These are phyloP conservation scores for Elanus axillaris DNA, from an alignment of 2,113 vertebrate species.

Conservation along the genomic window DNA sequence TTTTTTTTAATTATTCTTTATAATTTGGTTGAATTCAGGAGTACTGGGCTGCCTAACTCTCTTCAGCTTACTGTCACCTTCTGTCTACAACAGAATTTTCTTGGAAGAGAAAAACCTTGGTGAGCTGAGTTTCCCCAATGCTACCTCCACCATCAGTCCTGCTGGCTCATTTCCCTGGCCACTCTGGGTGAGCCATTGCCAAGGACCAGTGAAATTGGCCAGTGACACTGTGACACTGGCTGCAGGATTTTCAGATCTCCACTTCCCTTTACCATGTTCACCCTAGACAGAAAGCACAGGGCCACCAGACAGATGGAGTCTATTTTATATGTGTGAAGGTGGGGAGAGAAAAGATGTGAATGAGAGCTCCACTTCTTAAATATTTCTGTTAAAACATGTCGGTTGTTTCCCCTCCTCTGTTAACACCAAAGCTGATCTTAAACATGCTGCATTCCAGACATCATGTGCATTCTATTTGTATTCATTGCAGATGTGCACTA, in stretches of 20 bases:
- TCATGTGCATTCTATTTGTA: conserved; percentile 72
- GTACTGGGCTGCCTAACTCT: not conserved
- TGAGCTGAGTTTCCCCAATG: not conserved
- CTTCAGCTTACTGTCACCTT: not conserved
- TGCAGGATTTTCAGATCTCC: not conserved
- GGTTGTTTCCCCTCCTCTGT: conserved; percentile 24
- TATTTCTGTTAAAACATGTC: not conserved
- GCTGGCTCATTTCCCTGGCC: not conserved
- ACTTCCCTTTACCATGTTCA: not conserved
- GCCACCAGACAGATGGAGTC: not conserved
- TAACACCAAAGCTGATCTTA: conserved; percentile 41
- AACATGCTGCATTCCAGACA: conserved; percentile 55
- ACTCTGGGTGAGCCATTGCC: not conserved
- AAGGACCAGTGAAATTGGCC: not conserved
- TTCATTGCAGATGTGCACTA: conserved; percentile 66
- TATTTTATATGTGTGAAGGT: not conserved
- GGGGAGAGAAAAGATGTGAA: not conserved
- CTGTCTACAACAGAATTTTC: not conserved
- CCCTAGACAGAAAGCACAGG: not conserved
- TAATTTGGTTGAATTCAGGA: not conserved
- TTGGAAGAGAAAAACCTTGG: not conserved
- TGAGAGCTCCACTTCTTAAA: not conserved
- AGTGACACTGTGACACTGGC: not conserved
- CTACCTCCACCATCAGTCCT: not conserved
- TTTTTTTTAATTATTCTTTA: not conserved